Evolutionary conservation across 2,113 vertebrate species (phyloP), one percentile per base, ranked within the genome.

Genomic region (Lipophrys pholis): DNA sequence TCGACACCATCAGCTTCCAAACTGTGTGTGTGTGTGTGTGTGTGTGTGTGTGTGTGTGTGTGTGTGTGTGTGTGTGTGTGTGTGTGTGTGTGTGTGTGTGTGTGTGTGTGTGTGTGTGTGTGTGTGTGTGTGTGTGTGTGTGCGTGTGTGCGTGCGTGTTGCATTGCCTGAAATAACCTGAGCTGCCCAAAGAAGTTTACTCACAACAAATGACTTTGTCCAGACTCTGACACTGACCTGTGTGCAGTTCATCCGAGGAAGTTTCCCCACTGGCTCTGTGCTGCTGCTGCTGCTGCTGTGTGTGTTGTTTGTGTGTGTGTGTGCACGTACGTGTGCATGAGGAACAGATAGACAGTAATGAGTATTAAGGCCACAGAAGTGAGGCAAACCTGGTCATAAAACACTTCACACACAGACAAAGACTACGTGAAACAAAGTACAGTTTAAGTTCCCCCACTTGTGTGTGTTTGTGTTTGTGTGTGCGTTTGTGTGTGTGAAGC

Each of bases 131-230:
- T n/a, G n/a, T n/a, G n/a, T n/a, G n/a, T n/a, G n/a, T n/a, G 35
- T 56, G 35, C 56, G 49, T 68, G 68, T 62, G 53, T 6, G 45
- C 6, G 40, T 51, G n/a, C n/a, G n/a, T n/a, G n/a, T n/a, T n/a
- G n/a, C n/a, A n/a, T n/a, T 70, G 51, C 50, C 38, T 62, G 50
- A 82, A 77, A 83, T 83, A 78, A 81, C 77, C 64, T 35, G 15
- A 76, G 66, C 63, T 81, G 74, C 66, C 71, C 69, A 78, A 78
- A 85, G 80, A 83, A 80, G 63, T 89, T 85, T 78, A 80, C 75
- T 81, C 83, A 80, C 82, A 81, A 85, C 62, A 87, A 86, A 90
- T 82, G 75, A 83, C 81, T 88, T 82, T 82, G 76, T 80, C 77
- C 81, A 81, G 69, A 69, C 70, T 73, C 63, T 80, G 62, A 84